phyloP scores from a whole-genome alignment of 2,113 vertebrate species.

The Xenopus tropicalis region UCB_Xtro_10.0 CM004448.2:122851001-122851500 shows the following conservation, averaged over 20 bases:
- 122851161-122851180: conserved; percentile 16
- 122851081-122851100: conserved; percentile 5
- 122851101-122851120: background rate
- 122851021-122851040: background rate
- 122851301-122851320: conserved; percentile 45
- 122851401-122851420: conserved; percentile 22
- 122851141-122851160: conserved; percentile 12
- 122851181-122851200: conserved; percentile 40
- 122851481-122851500: conserved; percentile 41
- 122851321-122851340: conserved; percentile 43
- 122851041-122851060: background rate
- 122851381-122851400: conserved; percentile 43
- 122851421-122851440: conserved; percentile 43
- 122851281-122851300: conserved; percentile 39
- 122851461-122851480: conserved; percentile 32
- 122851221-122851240: conserved; percentile 36
- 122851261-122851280: conserved; percentile 34
- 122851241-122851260: conserved; percentile 36
- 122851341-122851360: conserved; percentile 43
- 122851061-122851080: background rate
- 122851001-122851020: no score
- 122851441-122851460: conserved; percentile 40
- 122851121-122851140: conserved; percentile 16
- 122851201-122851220: conserved; percentile 33
- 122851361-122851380: conserved; percentile 38